phyloP scores from a whole-genome alignment of 2,113 vertebrate genomes.

The Rattus rattus region DNA sequence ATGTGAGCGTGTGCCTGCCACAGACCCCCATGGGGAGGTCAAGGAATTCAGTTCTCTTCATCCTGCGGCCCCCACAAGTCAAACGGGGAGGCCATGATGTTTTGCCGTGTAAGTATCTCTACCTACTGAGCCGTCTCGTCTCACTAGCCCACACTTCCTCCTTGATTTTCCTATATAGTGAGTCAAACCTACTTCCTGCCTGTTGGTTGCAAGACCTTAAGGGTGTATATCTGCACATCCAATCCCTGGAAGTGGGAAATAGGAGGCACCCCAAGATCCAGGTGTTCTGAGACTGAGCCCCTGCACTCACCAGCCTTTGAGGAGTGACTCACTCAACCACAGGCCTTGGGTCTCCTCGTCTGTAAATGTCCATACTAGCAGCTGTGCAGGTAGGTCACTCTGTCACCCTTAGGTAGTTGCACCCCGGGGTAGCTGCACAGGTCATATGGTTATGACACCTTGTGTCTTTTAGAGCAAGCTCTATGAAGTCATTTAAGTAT shows the following conservation, averaged over 20 bases:
- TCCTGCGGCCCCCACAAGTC: background rate
- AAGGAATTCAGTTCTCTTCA: background rate
- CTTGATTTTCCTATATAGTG: background rate
- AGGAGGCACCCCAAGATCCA: background rate
- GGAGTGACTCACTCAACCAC: background rate
- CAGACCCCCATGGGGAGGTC: background rate
- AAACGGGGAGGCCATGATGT: background rate
- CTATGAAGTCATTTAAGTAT: background rate
- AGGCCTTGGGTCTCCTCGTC: background rate
- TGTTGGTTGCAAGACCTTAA: background rate
- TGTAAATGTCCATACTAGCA: background rate
- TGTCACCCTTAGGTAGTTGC: background rate
- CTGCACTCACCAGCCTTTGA: background rate
- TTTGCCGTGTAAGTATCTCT: no score
- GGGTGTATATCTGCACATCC: background rate
- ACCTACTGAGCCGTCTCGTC: background rate
- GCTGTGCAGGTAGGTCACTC: no score
- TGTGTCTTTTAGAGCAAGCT: background rate
- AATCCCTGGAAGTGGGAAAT: background rate
- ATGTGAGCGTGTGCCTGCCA: background rate
- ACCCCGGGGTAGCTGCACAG: background rate
- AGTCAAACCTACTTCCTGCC: background rate
- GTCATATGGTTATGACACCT: background rate
- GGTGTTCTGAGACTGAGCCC: background rate
- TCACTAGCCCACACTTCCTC: background rate